Base-by-base conservation (phyloP, 2,888 invertebrate genomes). In the Tortrix viridana region DNA sequence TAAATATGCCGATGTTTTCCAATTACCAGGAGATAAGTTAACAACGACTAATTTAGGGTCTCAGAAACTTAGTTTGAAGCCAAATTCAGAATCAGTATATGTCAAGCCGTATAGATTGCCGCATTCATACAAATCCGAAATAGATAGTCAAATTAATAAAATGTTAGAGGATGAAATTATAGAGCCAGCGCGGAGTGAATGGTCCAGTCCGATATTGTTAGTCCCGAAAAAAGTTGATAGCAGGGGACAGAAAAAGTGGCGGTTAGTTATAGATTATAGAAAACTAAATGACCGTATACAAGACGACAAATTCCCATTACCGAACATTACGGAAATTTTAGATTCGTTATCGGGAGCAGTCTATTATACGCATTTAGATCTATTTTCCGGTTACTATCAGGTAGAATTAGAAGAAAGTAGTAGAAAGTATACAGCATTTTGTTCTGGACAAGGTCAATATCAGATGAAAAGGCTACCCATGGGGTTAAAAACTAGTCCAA, bases 361-460 rank as follows among this genome's bases (percentile, higher is more conserved):
- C 7, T 38, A 38, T 38, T 38, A 12, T 14, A 9, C 38, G 14
- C 38, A 38, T 38, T 14, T 38, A 38, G 38, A 38, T 14, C 38
- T 38, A 12, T 38, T 12, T 14, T 14, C 7, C 7, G 38, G 38
- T 14, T 38, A 12, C 9, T 38, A 38, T 38, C 38, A 38, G 14
- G 12, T 12, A 38, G 38, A 38, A 38, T 9, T 38, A 38, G 14
- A 14, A 12, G 12, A 7, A 3, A 18, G 18, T 5, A 44, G 44
- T 6, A 18, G 44, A 18, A 18, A 44, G 44, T 44, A 44, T 14
- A 44, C 44, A 44, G 44, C 44, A 18, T 47, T 47, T n/a, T n/a
- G n/a, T n/a, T n/a, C n/a, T n/a, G n/a, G n/a, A n/a, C n/a, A n/a
- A n/a, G n/a, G n/a, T n/a, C n/a, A n/a, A n/a, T n/a, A n/a, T n/a